Conservation (phyloP, 2,888 invertebrate genomes). For the Pomacea canaliculata region DNA sequence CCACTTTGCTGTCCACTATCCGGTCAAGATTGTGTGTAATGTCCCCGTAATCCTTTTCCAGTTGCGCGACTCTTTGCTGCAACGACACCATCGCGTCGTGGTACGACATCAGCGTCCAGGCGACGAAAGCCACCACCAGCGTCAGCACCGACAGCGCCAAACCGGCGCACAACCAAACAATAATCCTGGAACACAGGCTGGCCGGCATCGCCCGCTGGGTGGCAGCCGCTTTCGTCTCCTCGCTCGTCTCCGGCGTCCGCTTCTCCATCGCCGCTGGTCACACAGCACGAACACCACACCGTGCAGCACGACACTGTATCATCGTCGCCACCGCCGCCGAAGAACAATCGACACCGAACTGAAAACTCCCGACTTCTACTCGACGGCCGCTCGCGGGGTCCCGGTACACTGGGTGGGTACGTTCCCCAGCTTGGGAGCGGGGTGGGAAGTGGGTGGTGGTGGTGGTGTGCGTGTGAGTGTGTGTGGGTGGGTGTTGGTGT, state of each 20-base stretch:
- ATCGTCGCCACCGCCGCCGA: too few relatives aligned
- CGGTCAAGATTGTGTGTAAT: constrained; percentile 27
- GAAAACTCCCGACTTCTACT: too few relatives aligned
- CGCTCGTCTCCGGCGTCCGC: not conserved
- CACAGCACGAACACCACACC: not conserved
- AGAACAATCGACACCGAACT: too few relatives aligned
- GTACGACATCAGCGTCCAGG: constrained; percentile 40
- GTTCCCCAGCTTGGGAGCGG: too few relatives aligned
- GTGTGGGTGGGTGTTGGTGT: too few relatives aligned
- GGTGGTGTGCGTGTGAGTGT: too few relatives aligned
- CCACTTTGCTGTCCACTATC: constrained; percentile 26
- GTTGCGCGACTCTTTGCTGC: constrained; percentile 30
- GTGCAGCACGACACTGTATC: too few relatives aligned
- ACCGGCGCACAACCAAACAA: constrained; percentile 41
- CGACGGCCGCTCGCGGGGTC: too few relatives aligned
- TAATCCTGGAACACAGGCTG: constrained; percentile 33
- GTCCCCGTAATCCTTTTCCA: constrained; percentile 32
- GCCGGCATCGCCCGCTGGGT: not conserved
- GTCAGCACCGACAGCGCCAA: constrained; percentile 37
- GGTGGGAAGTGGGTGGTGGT: too few relatives aligned
- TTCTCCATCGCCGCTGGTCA: not conserved
- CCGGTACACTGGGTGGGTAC: too few relatives aligned
- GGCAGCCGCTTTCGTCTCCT: not conserved
- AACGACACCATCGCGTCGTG: constrained; percentile 35
- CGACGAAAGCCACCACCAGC: constrained; percentile 36